Evolutionary conservation across 2,797 vertebrate genomes (phyloP), one percentile per base, ranked within the genome.

Genomic region (Cetoscarus ocellatus): DNA sequence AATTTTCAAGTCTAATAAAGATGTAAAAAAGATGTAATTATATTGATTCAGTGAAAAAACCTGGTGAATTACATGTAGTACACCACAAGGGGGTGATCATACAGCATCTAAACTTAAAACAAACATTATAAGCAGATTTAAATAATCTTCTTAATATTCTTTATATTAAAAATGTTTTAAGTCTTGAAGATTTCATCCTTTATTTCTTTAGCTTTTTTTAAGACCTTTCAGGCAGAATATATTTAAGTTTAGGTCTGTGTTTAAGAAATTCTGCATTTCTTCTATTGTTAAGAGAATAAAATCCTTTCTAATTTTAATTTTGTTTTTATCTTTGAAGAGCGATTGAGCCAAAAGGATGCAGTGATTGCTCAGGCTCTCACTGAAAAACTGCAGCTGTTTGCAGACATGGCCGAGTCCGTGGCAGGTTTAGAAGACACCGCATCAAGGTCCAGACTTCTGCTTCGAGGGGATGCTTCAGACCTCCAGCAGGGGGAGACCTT

Each of bases 341-440:
- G 94, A 7, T 90, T 99, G 71, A 94, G 75, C 50, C 36, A 85
- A 79, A 98, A 96, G 70, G 98, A 99, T 44, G 80, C 94, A 0
- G 91, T 94, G 84, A 96, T 99, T 0, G 11, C 86, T 0, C 95
- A 96, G 77, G 94, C 92, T 45, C 95, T 99, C 0, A 83, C 69
- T 0, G 97, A 98, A 87, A 99, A 99, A 90, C 95, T 97, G 18
- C 96, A 96, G 86, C 94, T 99, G 75, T 99, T 96, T 87, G 88
- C 94, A 1, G 96, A 98, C 49, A 95, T 99, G 93, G 92, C 95
- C 0, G 96, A 96, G 71, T 83, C 95, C 39, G 79, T 94, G 61
- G 84, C 85, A 0, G 94, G 96, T 3, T 86, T 95, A 7, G 96
- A 97, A 62, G 96, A 97, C 5, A 3, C 73, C 0, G 84, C 85